These are phyloP conservation scores for Epinephelus coioides DNA, from an alignment of 2,797 vertebrate genomes.

Conservation along the genomic window DNA sequence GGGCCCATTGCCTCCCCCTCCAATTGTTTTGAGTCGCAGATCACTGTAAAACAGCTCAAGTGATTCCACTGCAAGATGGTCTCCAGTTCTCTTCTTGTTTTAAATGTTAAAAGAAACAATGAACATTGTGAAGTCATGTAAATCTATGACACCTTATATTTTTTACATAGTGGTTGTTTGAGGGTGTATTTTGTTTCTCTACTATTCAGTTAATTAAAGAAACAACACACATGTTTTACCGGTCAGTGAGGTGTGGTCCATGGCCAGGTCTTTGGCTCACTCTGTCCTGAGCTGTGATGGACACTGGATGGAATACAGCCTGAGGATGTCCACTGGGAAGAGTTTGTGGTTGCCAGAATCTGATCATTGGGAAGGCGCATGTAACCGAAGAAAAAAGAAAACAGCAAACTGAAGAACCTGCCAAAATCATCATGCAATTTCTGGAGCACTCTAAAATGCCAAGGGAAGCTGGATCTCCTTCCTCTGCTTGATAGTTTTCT, in stretches of 20 bases:
- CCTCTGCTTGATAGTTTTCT: slow-evolving; percentile 62
- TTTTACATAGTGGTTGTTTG: slow-evolving; percentile 15
- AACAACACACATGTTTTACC: slow-evolving; percentile 28
- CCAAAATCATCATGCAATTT: slow-evolving; percentile 70
- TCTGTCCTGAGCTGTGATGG: slow-evolving; percentile 36
- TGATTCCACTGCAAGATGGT: no score
- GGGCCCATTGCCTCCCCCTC: no score
- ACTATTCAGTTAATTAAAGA: slow-evolving; percentile 11
- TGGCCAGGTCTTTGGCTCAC: slow-evolving; percentile 24
- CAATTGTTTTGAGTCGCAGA: no score
- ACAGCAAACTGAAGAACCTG: slow-evolving; percentile 54
- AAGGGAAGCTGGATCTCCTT: slow-evolving; percentile 63
- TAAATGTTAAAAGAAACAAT: not conserved
- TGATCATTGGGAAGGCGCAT: slow-evolving; percentile 61
- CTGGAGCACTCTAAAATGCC: slow-evolving; percentile 55
- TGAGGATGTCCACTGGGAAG: slow-evolving; percentile 56
- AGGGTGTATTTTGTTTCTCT: not conserved
- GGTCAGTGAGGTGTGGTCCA: slow-evolving; percentile 50
- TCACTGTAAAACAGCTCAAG: no score
- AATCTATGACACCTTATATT: not conserved
- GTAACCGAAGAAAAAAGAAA: slow-evolving; percentile 64
- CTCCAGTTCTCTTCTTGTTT: not conserved
- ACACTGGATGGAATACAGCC: slow-evolving; percentile 35
- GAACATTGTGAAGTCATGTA: not conserved
- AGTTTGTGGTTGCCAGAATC: slow-evolving; percentile 56